phyloP scores from a whole-genome alignment of 2,797 vertebrate species.

The Rousettus madagascariensis region DNA sequence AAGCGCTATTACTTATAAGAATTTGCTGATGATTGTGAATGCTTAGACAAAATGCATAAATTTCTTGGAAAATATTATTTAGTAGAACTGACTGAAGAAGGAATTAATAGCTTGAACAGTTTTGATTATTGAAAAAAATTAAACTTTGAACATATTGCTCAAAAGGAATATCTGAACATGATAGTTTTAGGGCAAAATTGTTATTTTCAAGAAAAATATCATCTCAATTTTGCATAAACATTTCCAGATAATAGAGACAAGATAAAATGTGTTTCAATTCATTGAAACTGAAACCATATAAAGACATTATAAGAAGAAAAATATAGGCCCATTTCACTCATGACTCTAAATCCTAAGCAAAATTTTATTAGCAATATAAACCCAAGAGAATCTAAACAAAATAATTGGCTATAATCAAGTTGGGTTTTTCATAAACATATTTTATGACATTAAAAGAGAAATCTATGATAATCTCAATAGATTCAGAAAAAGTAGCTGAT shows the following conservation, averaged over 20 bases:
- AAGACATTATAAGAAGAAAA: background rate
- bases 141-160: background rate
- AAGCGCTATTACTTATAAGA: background rate
- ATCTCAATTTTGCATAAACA: background rate
- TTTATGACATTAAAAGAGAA: background rate
- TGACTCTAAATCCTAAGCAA: background rate
- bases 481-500: background rate
- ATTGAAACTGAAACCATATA: background rate
- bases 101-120: background rate
- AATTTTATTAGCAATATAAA: background rate
- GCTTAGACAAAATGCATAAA: background rate
- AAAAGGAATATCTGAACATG: background rate
- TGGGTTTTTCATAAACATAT: background rate
- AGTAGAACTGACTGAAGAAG: background rate
- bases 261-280: background rate
- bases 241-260: background rate
- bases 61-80: slow-evolving; percentile 9
- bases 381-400: background rate
- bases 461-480: background rate
- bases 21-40: background rate
- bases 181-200: background rate
- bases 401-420: background rate
- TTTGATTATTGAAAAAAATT: background rate
- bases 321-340: background rate
- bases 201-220: background rate